Evolutionary conservation across 2,113 vertebrate species (phyloP), one percentile per base, ranked within the genome.

Genomic region (Phalacrocorax pelagicus): DNA sequence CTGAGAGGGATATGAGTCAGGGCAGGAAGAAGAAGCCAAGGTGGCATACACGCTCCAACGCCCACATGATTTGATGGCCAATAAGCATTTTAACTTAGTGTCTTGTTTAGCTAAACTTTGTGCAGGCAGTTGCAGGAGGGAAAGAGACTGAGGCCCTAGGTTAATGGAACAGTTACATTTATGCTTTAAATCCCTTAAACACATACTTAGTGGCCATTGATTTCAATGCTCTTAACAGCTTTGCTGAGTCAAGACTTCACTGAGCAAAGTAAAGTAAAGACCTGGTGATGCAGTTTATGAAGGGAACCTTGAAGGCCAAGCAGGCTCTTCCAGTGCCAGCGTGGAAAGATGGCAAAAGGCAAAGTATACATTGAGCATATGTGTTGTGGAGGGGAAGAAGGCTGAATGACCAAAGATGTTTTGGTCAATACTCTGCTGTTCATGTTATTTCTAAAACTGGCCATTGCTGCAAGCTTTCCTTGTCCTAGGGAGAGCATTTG

Each of bases 171-270:
- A 58, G 17, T 69, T 78, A 81, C 49, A 84, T 65, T 86, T 40
- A 46, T 72, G 49, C 38, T 94, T 92, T 94, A 69, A 94, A 77
- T 82, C 81, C 74, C n/a, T 82, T 72, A 65, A 95, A 73, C 49
- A 62, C 40, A 23, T 34, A 52, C 38, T 85, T 89, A 70, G 54
- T 55, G 81, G 65, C 58, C 65, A 75, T 81, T 69, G 92, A 89
- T 84, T n/a, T 71, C 51, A 61, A 9, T 24, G 58, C 66, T 88
- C 34, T 62, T 90, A 73, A n/a, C 40, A n/a, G 73, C 77, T 82
- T 81, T 92, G 81, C 88, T 87, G 88, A 82, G 67, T 73, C 81
- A 94, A 86, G 75, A 21, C 65, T 36, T 72, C 26, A 2, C 52
- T 57, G 86, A 81, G 38, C 38, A 38, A 72, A 57, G 69, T n/a